These are phyloP conservation scores for Aphidius gifuensis DNA, from an alignment of 1,140 invertebrate genomes.

Conservation along the genomic window DNA sequence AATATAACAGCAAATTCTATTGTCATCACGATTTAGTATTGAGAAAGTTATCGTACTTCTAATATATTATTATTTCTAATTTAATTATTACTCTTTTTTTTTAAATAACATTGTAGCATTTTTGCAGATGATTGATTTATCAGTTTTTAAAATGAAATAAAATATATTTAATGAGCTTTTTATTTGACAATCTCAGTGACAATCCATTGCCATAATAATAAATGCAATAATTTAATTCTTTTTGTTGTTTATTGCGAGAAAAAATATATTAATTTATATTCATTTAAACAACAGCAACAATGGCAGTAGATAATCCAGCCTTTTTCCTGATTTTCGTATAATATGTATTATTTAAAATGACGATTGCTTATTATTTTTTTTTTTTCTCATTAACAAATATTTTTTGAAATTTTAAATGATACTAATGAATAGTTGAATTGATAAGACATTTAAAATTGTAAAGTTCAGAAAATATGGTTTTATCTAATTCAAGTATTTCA, in stretches of 20 bases:
- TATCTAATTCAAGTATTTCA: too few species aligned
- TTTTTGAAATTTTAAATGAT: too few species aligned
- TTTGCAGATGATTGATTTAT: not conserved
- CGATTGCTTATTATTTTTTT: not conserved
- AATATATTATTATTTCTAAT: conserved; percentile 10
- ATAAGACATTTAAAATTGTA: too few species aligned
- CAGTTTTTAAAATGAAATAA: too few species aligned
- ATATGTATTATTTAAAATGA: conserved; percentile 4
- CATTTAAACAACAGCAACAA: conserved; percentile 31
- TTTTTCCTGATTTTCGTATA: conserved; percentile 11
- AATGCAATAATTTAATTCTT: too few species aligned
- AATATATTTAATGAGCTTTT: not conserved
- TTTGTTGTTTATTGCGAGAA: too few species aligned
- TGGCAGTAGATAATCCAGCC: conserved; percentile 43
- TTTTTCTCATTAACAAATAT: not conserved
- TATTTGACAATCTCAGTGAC: not conserved
- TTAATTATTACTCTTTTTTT: conserved; percentile 16
- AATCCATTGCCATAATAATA: not conserved
- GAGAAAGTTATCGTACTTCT: conserved; percentile 26
- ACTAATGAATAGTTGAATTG: too few species aligned
- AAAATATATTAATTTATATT: too few species aligned
- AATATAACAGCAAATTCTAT: conserved; percentile 40
- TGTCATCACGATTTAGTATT: conserved; percentile 48
- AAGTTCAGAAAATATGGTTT: too few species aligned
- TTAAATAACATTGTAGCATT: conserved; percentile 1